These are phyloP conservation scores for Drosophila hydei DNA, from an alignment of 1,140 invertebrate species.

Conservation along the genomic window DNA sequence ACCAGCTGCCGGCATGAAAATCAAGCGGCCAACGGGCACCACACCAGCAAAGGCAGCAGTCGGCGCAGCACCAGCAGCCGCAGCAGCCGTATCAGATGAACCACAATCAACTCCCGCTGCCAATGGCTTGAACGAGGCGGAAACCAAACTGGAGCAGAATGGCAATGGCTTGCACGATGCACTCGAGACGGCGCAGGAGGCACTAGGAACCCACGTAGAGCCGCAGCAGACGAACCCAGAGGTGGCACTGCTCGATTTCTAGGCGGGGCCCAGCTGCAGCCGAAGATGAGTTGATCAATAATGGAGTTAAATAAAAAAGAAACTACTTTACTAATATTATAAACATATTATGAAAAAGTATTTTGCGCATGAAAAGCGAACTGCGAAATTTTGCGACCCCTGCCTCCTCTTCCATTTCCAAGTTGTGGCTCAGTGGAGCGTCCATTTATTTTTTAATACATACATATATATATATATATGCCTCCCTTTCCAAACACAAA, in stretches of 20 bases:
- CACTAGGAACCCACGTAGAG: slow-evolving; percentile 24
- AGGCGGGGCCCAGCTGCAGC: slow-evolving; percentile 14
- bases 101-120: slow-evolving; percentile 4
- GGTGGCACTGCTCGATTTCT: slow-evolving; percentile 64
- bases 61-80: slow-evolving; percentile 5
- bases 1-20: slow-evolving; percentile 44
- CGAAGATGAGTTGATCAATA: slow-evolving; percentile 10
- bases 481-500: background rate
- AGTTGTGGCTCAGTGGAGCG: slow-evolving; percentile 46
- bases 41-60: slow-evolving; percentile 47
- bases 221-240: slow-evolving; percentile 30
- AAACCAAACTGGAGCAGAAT: slow-evolving; percentile 41
- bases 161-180: slow-evolving; percentile 48
- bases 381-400: slow-evolving; percentile 9
- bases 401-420: slow-evolving; percentile 7
- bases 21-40: slow-evolving; percentile 16
- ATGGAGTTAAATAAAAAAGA: slow-evolving; percentile 20
- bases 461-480: background rate
- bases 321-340: slow-evolving; percentile 76
- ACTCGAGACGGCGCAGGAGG: slow-evolving; percentile 39
- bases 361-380: slow-evolving; percentile 33
- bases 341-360: slow-evolving; percentile 73
- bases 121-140: slow-evolving; percentile 34
- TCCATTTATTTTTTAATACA: slow-evolving; percentile 19
- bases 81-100: slow-evolving; percentile 10